Evolutionary conservation across 2,113 vertebrate genomes (phyloP), one percentile per base, ranked within the genome.

Genomic region (Vireo altiloquus): DNA sequence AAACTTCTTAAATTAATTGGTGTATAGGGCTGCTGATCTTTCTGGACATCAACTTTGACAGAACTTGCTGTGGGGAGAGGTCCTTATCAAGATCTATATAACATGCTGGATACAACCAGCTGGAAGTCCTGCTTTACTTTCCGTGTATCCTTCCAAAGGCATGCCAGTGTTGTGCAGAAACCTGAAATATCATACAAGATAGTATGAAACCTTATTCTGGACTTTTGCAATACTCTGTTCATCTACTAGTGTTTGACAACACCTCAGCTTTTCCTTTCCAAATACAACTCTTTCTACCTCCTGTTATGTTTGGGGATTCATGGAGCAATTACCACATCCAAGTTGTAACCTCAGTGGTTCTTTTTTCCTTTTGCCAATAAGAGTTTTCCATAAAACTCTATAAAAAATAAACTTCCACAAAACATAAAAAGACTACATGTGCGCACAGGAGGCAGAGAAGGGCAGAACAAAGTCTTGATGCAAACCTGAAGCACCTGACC

Each of bases 101-200:
- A 52, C 21, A 33, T 2, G 1, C 39, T 39, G 83, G n/a, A 35
- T 70, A 49, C 14, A 88, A 52, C 3, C 39, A 76, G 13, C 8
- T 31, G 24, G 49, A 63, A 60, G 42, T 37, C 40, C 3, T 64
- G 13, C 35, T 88, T 76, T 60, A 23, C 17, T 57, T 57, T 77
- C 40, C 6, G 35, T 27, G 0, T 42, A 47, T 21, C 49, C 39
- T 72, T 79, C 35, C 5, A 6, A 65, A 0, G 0, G 11, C 21
- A 33, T 21, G 31, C 42, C 35, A 33, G 11, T 23, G 33, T 54
- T 71, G 37, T 56, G 65, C 72, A 70, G 57, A 80, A 86, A 53
- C 12, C 20, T 59, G 56, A 84, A 79, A 68, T 84, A 70, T 44
- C 21, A 15, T 6, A 1, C 24, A 18, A 56, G 24, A n/a, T 74